Conservation (phyloP, 2,113 vertebrate genomes). For the Ochotona princeps region DNA sequence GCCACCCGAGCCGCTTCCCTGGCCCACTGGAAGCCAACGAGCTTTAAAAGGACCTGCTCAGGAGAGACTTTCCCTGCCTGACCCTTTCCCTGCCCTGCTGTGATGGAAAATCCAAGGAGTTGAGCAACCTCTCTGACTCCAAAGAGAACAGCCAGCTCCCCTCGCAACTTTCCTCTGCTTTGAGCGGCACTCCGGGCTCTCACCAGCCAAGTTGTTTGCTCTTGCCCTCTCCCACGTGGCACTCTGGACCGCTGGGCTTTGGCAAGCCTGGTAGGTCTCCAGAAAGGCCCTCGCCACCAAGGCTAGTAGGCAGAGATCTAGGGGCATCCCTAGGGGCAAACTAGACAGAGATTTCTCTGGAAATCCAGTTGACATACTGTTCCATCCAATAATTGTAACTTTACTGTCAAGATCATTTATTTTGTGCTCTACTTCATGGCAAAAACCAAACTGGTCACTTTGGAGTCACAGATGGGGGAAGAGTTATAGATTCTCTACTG, state of each 20-base stretch:
- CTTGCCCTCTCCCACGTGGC: neutral
- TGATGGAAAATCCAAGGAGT: constrained; percentile 79
- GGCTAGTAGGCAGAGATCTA: neutral
- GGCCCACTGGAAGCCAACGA: constrained; percentile 65
- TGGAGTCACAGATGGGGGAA: neutral
- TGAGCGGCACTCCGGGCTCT: constrained; percentile 1
- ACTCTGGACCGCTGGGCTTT: neutral
- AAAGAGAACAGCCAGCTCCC: constrained; percentile 65
- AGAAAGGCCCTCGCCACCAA: neutral
- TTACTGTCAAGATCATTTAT: neutral
- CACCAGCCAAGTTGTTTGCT: neutral
- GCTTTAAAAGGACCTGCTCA: constrained; percentile 71
- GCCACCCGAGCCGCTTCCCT: constrained; percentile 27
- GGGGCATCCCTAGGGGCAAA: neutral
- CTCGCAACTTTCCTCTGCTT: neutral
- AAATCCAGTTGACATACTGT: neutral
- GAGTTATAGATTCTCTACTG: neutral
- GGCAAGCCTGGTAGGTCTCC: neutral
- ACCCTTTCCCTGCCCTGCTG: constrained; percentile 55
- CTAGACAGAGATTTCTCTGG: neutral
- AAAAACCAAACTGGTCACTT: neutral
- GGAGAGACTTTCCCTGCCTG: constrained; percentile 49
- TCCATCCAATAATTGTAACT: neutral
- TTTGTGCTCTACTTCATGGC: neutral
- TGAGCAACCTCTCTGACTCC: constrained; percentile 73